Evolutionary conservation across 2,888 invertebrate species (phyloP).

Genomic region (Onthophagus sagittarius): DNA sequence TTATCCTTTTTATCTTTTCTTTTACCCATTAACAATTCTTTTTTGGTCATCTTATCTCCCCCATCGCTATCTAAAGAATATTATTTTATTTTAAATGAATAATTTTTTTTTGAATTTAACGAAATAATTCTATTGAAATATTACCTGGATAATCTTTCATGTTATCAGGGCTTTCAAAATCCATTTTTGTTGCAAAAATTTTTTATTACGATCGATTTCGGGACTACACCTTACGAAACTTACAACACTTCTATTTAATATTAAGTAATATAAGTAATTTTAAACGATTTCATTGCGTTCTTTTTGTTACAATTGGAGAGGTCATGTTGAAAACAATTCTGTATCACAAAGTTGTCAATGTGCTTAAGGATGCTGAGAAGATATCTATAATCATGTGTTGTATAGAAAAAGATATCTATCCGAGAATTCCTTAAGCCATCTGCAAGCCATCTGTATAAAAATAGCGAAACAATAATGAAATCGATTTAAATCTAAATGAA

Average conservation of each 20-base stretch:
- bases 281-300: no score
- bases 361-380: no score
- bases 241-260: not conserved
- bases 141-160: constrained; percentile 88
- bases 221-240: no score
- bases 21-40: constrained; percentile 71
- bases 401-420: no score
- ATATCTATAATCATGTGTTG: no score
- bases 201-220: constrained; percentile 2
- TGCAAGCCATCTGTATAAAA: no score
- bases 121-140: constrained; percentile 70
- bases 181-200: constrained; percentile 53
- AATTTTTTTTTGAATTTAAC: constrained; percentile 86
- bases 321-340: no score
- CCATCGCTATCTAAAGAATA: constrained; percentile 67
- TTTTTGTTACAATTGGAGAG: no score
- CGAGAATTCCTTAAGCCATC: no score
- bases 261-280: not conserved
- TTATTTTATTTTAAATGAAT: constrained; percentile 54
- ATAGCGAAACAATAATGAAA: no score
- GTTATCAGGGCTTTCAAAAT: constrained; percentile 84
- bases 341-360: no score
- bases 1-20: constrained; percentile 81
- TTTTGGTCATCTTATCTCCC: constrained; percentile 75
- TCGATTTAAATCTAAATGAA: no score